Base-by-base conservation (phyloP, 2,888 invertebrate species). In the Euzophera pinguis region DNA sequence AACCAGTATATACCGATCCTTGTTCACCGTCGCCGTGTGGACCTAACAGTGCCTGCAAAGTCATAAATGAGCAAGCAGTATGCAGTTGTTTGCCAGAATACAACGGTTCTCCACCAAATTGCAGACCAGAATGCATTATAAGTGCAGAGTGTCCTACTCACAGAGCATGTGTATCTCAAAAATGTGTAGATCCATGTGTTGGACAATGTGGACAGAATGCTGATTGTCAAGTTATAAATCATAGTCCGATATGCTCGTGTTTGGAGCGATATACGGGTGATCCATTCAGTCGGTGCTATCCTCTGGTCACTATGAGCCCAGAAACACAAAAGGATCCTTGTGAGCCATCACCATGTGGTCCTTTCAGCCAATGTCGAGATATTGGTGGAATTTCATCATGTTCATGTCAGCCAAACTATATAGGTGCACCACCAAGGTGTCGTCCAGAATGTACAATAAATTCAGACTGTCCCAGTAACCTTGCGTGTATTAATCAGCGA, bases 11-110 rank as follows among this genome's bases (percentile, higher is more conserved):
- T 60, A 58, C 66, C 53, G 71, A 93, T 67, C 95, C 95, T 1
- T 96, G 96, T 70, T 81, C 90, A 58, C 95, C 96, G 49, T 93
- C 94, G 1, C 96, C 96, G 0, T 97, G 97, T 73, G 97, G 97
- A 35, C 93, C 95, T 5, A 96, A 96, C 71, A 95, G 96, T 59
- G 91, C 94, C 65, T 97, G 97, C 70, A 93, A 93, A 64, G 94
- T 93, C 75, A 75, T 92, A 22, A 95, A 95, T 64, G 92, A 91
- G 22, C 94, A 94, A 84, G 93, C 93, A 0, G 92, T 94, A 14
- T 96, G 95, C 71, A 93, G 94, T 48, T 95, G 95, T 69, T 78
- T 93, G 58, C 90, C 91, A 43, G 91, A 92, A 60, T 94, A 93
- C 65, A 89, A 91, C 51, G 94, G 94, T 45, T 86, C 85, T 58